A percentile compares a stretch with the other conserved stretches of the same genome.
phyloP scores from a whole-genome alignment of 2,888 invertebrate genomes.

The Allolobophora icterica region DNA sequence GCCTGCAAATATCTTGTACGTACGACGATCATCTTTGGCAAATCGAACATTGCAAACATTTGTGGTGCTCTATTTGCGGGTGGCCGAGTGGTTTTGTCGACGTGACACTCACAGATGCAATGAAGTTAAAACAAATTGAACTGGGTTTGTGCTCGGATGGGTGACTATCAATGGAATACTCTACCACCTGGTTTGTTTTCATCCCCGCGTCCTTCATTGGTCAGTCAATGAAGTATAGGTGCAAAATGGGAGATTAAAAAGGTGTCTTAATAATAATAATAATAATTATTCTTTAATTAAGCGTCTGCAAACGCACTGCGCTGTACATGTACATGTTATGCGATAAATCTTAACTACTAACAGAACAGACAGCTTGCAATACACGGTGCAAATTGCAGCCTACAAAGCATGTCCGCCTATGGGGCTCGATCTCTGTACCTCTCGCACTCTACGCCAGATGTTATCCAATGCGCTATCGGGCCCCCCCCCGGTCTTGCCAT shows the following conservation, averaged over 20 bases:
- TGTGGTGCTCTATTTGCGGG: not conserved
- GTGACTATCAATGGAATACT: not conserved
- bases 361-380: no score
- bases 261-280: no score
- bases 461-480: no score
- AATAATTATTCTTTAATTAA: no score
- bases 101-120: not conserved
- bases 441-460: no score
- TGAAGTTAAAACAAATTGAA: not conserved
- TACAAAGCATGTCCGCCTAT: no score
- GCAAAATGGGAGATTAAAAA: not conserved
- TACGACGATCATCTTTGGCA: slow-evolving; percentile 18
- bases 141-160: not conserved
- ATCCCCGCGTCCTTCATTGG: not conserved
- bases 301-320: no score
- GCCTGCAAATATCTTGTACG: slow-evolving; percentile 75
- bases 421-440: no score
- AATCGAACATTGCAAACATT: not conserved
- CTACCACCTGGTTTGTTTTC: not conserved
- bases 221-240: not conserved
- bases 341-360: no score
- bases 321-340: no score
- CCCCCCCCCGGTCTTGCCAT: no score
- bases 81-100: not conserved
- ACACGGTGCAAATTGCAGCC: no score